A percentile compares a stretch with the other conserved stretches of the same genome.
phyloP scores from a whole-genome alignment of 2,797 vertebrate species.

The Labroides dimidiatus region DNA sequence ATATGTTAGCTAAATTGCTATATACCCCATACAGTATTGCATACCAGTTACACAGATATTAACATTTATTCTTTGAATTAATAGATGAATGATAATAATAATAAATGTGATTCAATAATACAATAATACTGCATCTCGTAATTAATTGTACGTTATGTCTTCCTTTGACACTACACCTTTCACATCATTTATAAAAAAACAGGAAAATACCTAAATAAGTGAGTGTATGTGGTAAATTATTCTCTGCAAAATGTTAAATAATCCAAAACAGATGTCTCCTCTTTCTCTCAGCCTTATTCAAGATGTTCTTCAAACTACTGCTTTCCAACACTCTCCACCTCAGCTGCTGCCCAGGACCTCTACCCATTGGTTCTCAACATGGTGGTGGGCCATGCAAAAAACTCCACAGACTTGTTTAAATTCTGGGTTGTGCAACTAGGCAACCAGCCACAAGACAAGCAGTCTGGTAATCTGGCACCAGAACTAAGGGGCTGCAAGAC shows the following conservation, averaged over 20 bases:
- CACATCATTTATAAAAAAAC: not conserved
- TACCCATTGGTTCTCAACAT: slow-evolving; percentile 86
- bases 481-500: slow-evolving; percentile 79
- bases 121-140: not conserved
- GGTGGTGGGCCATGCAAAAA: slow-evolving; percentile 81
- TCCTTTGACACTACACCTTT: not conserved
- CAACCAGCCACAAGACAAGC: slow-evolving; percentile 25
- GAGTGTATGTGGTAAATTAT: not conserved
- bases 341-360: slow-evolving; percentile 80
- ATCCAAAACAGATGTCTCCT: not conserved
- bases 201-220: not conserved
- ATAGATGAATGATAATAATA: too few species aligned
- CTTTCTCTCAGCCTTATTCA: slow-evolving; percentile 20
- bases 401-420: slow-evolving; percentile 64
- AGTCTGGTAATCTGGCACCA: slow-evolving; percentile 20
- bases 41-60: too few species aligned
- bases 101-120: not conserved
- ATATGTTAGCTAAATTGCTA: too few species aligned
- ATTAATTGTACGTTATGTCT: not conserved
- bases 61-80: too few species aligned
- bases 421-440: slow-evolving; percentile 83
- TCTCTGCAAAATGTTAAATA: not conserved
- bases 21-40: too few species aligned
- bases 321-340: slow-evolving; percentile 40
- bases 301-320: not conserved